These are phyloP conservation scores for Xanthorhoe designata DNA, from an alignment of 2,888 invertebrate genomes.

Conservation along the genomic window DNA sequence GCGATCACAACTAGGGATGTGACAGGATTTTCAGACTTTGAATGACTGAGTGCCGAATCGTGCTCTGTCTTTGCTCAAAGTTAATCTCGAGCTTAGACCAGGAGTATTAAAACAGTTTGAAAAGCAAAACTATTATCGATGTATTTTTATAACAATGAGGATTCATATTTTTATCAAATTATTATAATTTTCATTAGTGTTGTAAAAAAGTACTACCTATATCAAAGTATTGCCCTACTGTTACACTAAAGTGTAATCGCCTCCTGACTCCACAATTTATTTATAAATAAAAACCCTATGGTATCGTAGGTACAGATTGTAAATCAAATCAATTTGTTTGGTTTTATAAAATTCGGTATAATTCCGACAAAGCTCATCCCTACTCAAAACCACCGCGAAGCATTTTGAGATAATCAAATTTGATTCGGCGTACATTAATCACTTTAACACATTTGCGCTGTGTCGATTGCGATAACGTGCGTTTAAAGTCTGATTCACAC, in stretches of 20 bases:
- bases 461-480: constrained; percentile 66
- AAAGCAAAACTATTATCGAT: no score
- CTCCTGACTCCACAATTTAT: no score
- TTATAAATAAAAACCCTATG: no score
- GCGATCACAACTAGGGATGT: constrained; percentile 37
- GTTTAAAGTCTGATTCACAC: constrained; percentile 40
- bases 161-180: no score
- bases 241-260: no score
- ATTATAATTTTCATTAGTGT: no score
- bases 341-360: constrained; percentile 1
- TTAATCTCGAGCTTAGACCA: not conserved
- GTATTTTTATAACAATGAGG: no score
- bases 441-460: constrained; percentile 77
- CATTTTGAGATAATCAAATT: constrained; percentile 75
- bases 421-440: constrained; percentile 77
- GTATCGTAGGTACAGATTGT: no score
- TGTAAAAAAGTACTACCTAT: no score
- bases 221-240: no score
- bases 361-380: constrained; percentile 14
- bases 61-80: not conserved
- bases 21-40: constrained; percentile 39
- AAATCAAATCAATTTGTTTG: no score
- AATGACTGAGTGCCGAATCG: constrained; percentile 24
- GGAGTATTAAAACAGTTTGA: no score
- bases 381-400: constrained; percentile 43